Conservation (phyloP, 2,888 invertebrate genomes). For the Anodontia alba region DNA sequence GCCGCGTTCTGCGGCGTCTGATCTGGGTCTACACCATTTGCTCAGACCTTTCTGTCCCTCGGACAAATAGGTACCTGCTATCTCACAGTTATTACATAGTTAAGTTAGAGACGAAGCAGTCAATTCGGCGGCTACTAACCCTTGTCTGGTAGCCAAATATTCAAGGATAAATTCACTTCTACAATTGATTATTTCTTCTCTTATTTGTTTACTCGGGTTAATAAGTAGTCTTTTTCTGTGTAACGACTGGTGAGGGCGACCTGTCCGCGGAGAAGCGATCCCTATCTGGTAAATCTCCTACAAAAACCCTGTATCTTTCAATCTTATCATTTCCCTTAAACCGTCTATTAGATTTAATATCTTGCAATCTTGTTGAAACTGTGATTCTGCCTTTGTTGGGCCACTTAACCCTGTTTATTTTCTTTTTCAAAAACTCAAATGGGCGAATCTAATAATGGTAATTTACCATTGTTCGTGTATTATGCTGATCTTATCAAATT, state of each 20-base stretch:
- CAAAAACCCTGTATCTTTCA: slow-evolving; percentile 23
- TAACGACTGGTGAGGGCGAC: background rate
- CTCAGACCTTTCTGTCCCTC: too few relatives aligned
- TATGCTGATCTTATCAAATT: slow-evolving; percentile 57
- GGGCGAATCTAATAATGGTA: slow-evolving; percentile 59
- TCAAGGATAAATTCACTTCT: slow-evolving; percentile 17
- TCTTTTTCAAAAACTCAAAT: slow-evolving; percentile 60
- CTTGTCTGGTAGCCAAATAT: background rate
- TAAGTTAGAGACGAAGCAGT: background rate
- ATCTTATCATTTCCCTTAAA: slow-evolving; percentile 53
- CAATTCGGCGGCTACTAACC: background rate
- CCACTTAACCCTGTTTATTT: slow-evolving; percentile 56
- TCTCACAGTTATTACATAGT: too few relatives aligned
- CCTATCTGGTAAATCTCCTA: slow-evolving; percentile 9
- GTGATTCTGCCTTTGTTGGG: background rate
- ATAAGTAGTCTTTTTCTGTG: background rate
- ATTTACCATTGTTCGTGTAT: slow-evolving; percentile 49
- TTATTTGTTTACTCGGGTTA: slow-evolving; percentile 2
- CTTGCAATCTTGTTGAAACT: slow-evolving; percentile 9
- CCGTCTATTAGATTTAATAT: slow-evolving; percentile 59
- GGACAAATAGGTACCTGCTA: too few relatives aligned
- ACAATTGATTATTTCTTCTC: slow-evolving; percentile 7
- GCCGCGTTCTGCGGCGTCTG: too few relatives aligned
- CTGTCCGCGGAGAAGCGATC: slow-evolving; percentile 11
- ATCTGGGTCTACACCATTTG: too few relatives aligned